A percentile compares a stretch with the other conserved stretches of the same genome.
Conservation (phyloP, 2,797 vertebrate species). For the Dermochelys coriacea region DNA sequence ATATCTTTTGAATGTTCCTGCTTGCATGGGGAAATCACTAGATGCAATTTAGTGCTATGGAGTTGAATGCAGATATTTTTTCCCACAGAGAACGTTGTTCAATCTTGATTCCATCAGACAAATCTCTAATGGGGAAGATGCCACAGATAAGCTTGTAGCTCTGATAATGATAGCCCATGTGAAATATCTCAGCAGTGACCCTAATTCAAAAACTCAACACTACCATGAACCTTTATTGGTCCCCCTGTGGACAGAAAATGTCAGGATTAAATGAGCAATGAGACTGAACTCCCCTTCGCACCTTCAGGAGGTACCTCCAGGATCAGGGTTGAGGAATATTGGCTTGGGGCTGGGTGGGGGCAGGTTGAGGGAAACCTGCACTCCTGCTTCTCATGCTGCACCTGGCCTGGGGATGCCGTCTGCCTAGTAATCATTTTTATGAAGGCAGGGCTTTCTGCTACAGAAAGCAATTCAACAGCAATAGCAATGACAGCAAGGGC, state of each 20-base stretch:
- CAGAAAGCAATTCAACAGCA: background rate
- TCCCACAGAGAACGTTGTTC: background rate
- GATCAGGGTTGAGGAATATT: background rate
- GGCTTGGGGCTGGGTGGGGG: background rate
- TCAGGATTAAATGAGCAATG: background rate
- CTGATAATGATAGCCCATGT: background rate
- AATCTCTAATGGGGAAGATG: background rate
- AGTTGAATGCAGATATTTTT: background rate
- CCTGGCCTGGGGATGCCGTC: background rate
- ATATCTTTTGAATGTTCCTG: background rate
- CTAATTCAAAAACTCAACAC: background rate
- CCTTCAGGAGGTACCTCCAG: background rate
- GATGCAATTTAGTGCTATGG: background rate
- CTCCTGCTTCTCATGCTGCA: background rate
- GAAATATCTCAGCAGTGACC: background rate
- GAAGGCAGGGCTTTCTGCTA: background rate
- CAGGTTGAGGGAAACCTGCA: background rate
- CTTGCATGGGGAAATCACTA: background rate
- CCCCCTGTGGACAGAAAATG: background rate
- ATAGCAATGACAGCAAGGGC: background rate
- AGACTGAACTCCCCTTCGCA: fast-evolving
- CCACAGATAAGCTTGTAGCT: background rate
- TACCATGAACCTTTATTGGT: background rate
- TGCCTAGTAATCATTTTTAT: background rate
- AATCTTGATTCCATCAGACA: background rate